Base-by-base conservation (phyloP, 2,113 vertebrate species). In the Cranoglanis bouderius region DNA sequence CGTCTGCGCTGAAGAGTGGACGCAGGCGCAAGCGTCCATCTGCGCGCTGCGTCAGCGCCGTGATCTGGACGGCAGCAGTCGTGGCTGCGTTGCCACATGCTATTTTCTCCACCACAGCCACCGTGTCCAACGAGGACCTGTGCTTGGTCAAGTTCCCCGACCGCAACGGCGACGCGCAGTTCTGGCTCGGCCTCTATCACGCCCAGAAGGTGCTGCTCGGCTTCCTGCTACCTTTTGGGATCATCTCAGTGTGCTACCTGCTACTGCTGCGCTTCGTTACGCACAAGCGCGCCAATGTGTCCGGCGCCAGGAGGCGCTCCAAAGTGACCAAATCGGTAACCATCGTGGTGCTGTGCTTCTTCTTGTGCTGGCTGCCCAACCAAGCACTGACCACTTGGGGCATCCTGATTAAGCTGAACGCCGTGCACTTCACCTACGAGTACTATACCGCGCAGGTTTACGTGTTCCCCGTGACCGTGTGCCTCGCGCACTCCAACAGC, bases 341-440 rank as follows among this genome's bases (percentile, higher is more conserved):
- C 86, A 97, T 99, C 0, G 97, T 99, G 26, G 98, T 99, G 2
- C 91, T 99, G 1, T 97, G 96, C 3, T 99, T 99, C 91, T 99
- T 99, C 92, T 93, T 99, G 84, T 99, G 98, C 91, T 99, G 98
- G 97, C 94, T 99, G 78, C 98, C 98, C 86, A 99, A 99, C 92
- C 98, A 99, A 92, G 97, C 97, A 0, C 95, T 99, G 55, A 99
- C 98, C 2, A 93, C 94, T 0, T 99, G 98, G 98, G 97, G 98
- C 3, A 96, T 99, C 85, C 96, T 99, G 38, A 95, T 99, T 92
- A 99, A 99, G 91, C 95, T 99, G 90, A 98, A 98, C n/a, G 96
- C 94, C 4, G 96, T 98, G 29, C 96, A 96, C 87, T 99, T 99
- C 94, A 97, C 96, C 77, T 96, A 96, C 0, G 97, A 96, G 85